Conservation (phyloP, 2,797 vertebrate genomes). For the Thunnus albacares region DNA sequence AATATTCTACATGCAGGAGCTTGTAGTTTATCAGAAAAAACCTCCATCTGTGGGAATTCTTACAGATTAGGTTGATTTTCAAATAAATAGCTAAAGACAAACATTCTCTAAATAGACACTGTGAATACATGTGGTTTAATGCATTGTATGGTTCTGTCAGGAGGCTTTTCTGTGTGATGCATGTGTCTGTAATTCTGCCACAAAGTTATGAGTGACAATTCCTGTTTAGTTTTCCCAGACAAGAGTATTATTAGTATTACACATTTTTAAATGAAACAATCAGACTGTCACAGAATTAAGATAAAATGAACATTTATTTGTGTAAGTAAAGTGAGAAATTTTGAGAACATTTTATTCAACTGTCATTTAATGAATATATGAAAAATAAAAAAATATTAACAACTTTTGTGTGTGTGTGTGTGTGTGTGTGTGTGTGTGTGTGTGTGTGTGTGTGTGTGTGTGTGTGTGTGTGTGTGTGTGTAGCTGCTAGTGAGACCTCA, state of each 20-base stretch:
- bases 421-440: too few species aligned
- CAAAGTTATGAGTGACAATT: too few species aligned
- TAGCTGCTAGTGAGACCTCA: neutral
- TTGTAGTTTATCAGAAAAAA: too few species aligned
- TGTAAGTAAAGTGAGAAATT: constrained; percentile 2
- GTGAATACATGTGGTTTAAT: too few species aligned
- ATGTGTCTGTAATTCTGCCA: neutral
- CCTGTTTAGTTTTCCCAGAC: neutral
- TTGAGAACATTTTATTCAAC: constrained; percentile 19
- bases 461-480: neutral
- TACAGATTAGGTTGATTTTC: too few species aligned
- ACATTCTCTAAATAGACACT: too few species aligned
- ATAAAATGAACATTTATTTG: constrained; percentile 32
- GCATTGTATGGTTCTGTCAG: too few species aligned
- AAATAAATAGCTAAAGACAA: too few species aligned
- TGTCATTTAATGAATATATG: neutral
- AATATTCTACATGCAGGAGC: too few species aligned
- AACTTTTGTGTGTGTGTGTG: neutral
- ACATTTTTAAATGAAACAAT: neutral
- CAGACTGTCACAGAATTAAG: neutral
- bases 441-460: too few species aligned
- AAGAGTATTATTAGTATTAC: neutral
- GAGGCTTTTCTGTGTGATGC: neutral
- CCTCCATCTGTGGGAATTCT: too few species aligned
- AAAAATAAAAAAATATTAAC: neutral